Conservation (phyloP, 2,888 invertebrate species). For the Eucera pruinosa region DNA sequence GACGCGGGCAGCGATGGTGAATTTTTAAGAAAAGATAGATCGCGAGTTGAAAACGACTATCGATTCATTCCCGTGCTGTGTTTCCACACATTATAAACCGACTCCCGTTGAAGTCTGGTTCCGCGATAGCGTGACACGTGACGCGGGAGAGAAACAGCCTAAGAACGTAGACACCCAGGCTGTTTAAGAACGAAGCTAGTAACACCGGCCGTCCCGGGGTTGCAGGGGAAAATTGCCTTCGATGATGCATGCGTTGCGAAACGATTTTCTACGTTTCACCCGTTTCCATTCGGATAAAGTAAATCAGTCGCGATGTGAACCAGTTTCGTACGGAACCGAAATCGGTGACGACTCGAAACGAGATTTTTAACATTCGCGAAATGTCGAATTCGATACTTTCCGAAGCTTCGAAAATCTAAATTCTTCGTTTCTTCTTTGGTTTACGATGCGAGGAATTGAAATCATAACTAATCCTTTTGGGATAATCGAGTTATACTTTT, state of each 20-base stretch:
- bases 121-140: conserved; percentile 77
- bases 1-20: no score
- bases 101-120: conserved; percentile 62
- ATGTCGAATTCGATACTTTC: no score
- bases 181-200: conserved; percentile 71
- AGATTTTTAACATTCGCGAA: no score
- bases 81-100: conserved; percentile 54
- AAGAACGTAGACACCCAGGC: conserved; percentile 75
- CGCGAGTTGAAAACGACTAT: conserved; percentile 47
- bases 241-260: conserved; percentile 14
- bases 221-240: conserved; percentile 50
- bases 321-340: conserved; percentile 18
- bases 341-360: no score
- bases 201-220: conserved; percentile 41
- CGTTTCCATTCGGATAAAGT: neutral
- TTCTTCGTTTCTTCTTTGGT: no score
- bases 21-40: conserved; percentile 44
- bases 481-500: no score
- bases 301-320: conserved; percentile 32
- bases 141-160: conserved; percentile 76
- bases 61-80: conserved; percentile 49
- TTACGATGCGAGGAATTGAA: no score
- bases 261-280: conserved; percentile 6
- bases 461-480: no score
- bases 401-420: no score